phyloP scores from a whole-genome alignment of 2,113 vertebrate genomes.

The Riparia riparia region DNA sequence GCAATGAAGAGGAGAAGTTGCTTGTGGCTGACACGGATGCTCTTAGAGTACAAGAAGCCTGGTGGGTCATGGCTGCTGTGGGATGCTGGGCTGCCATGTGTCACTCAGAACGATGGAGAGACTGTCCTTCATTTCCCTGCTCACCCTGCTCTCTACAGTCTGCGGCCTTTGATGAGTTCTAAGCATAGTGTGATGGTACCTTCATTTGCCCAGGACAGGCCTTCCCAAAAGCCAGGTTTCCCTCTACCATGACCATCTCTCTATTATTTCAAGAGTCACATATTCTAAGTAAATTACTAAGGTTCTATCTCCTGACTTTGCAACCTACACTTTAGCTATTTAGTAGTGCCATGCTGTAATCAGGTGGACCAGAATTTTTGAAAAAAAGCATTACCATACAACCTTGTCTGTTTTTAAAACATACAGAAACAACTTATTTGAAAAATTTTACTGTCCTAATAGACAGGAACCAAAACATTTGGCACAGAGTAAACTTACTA shows the following conservation, averaged over 20 bases:
- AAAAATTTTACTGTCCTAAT: background rate
- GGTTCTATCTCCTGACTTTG: background rate
- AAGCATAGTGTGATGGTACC: background rate
- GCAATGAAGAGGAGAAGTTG: background rate
- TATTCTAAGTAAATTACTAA: background rate
- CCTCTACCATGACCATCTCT: too few relatives aligned
- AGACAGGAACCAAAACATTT: background rate
- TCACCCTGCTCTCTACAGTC: background rate
- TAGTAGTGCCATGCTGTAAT: background rate
- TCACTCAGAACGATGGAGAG: background rate
- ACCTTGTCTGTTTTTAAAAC: background rate
- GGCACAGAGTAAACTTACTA: background rate
- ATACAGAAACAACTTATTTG: background rate
- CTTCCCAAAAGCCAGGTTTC: background rate
- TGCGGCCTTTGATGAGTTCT: background rate
- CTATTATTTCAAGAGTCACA: background rate
- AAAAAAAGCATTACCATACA: background rate
- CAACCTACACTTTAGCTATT: background rate
- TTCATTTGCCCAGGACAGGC: background rate
- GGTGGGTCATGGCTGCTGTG: rapidly evolving
- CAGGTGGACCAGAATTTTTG: background rate
- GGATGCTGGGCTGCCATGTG: background rate
- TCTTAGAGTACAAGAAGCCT: rapidly evolving
- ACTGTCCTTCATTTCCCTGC: background rate
- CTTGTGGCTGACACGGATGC: background rate